phyloP scores from a whole-genome alignment of 2,888 invertebrate species.

The Troilus luridus region DNA sequence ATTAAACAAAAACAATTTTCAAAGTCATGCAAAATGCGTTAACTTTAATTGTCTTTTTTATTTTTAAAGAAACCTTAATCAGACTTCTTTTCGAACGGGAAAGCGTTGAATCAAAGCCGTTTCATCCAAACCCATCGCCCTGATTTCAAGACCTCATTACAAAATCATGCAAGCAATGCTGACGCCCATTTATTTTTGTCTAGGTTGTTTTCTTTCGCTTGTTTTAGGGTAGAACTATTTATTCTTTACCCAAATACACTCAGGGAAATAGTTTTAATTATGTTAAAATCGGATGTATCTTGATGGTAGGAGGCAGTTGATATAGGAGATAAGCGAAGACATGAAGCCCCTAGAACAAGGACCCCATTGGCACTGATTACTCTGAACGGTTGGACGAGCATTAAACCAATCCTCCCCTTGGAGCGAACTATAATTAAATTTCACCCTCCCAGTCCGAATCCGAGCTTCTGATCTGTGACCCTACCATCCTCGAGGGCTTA shows the following conservation, averaged over 20 bases:
- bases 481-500: neutral
- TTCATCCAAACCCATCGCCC: constrained; percentile 8
- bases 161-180: constrained; percentile 32
- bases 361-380: constrained; percentile 2
- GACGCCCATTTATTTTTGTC: neutral
- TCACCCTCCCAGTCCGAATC: constrained; percentile 5
- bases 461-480: neutral
- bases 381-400: constrained; percentile 13
- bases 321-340: neutral
- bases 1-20: too few relatives aligned
- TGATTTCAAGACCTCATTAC: constrained; percentile 25
- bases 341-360: neutral
- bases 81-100: neutral
- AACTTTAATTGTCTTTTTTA: neutral
- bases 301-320: neutral
- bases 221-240: too few relatives aligned
- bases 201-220: neutral
- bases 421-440: constrained; percentile 23
- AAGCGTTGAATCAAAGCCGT: neutral
- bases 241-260: neutral
- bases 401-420: constrained; percentile 13
- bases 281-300: neutral
- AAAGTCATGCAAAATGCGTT: too few relatives aligned
- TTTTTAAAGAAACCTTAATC: neutral
- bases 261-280: neutral